Evolutionary conservation across 2,797 vertebrate species (phyloP).

Genomic region (Rhinichthys osculus): DNA sequence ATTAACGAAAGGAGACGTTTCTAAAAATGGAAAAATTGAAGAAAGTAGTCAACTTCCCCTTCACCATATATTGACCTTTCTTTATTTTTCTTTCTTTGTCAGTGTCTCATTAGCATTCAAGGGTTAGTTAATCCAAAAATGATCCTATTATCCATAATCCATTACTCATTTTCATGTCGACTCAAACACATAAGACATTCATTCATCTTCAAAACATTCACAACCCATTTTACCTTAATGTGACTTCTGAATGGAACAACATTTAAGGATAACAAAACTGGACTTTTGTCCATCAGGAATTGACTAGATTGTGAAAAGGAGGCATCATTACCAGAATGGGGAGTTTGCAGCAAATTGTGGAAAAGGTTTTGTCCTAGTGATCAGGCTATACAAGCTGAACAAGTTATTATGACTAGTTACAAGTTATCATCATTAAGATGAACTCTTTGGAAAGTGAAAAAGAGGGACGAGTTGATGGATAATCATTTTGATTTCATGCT

Average conservation of each 20-base stretch:
- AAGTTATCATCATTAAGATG: neutral
- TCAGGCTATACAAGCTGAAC: neutral
- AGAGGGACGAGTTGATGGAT: neutral
- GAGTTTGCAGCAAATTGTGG: neutral
- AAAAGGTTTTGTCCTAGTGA: neutral
- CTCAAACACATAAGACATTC: neutral
- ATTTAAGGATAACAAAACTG: neutral
- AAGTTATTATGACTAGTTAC: neutral
- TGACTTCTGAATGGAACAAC: neutral
- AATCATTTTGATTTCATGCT: neutral
- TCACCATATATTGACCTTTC: neutral
- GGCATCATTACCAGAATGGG: neutral
- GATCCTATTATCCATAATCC: neutral
- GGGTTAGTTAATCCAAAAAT: neutral
- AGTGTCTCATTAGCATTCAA: neutral
- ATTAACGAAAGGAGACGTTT: slow-evolving; percentile 70
- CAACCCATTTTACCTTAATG: neutral
- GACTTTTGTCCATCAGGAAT: neutral
- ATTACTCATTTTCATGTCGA: neutral
- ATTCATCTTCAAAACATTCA: neutral
- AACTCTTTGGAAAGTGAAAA: neutral
- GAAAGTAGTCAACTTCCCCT: slow-evolving; percentile 1
- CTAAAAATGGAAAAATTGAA: slow-evolving; percentile 57
- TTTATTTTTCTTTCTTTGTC: neutral
- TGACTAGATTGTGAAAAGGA: neutral